Evolutionary conservation across 1,140 invertebrate genomes (phyloP), one percentile per base, ranked within the genome.

Genomic region (Drosophila equinoxialis): DNA sequence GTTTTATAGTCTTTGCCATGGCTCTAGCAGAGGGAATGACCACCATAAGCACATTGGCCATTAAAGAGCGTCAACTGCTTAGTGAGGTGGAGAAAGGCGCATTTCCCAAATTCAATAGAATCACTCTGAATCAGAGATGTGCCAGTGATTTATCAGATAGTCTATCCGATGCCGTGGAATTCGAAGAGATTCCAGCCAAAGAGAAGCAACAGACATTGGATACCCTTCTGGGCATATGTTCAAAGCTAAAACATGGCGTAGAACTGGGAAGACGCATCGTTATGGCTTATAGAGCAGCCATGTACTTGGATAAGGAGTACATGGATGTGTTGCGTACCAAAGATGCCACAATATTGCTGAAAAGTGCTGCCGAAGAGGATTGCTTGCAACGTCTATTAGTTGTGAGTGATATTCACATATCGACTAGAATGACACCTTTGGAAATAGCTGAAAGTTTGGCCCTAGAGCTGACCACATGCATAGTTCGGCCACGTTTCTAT

Each of bases 311-410:
- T 39, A 93, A 93, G 74, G 93, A 92, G 42, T 95, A 95, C 83
- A 77, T 93, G 62, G 91, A 93, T 41, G 85, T 95, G 41, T 68
- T 95, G 35, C 86, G 92, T 1, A 91, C 93, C 20, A 92, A 92
- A 60, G 93, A 95, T 87, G 92, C 93, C 0, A 90, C 93, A 20
- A 84, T 92, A 60, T 91, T 95, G 61, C 78, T 95, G 7, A 93
- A 93, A 72, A 93, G 93, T 60, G 92, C 94, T 8, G 89, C 94
- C n/a, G 92, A 92, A 39, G 93, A 93, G 42, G 92, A 94, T 76
- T 93, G 92, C 60, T 77, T 92, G 35, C 93, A 94, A 69, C 94
- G 94, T 68, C 81, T 94, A 13, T 91, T 94, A 60, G 93, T 94
- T n/a, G 93, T 94, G 8, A 93, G 92, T 67, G 94, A 95, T 78